These are phyloP conservation scores for Chrysogorgia sp. DNA, from an alignment of 92 coral and sea anemone species.

Conservation along the genomic window DNA sequence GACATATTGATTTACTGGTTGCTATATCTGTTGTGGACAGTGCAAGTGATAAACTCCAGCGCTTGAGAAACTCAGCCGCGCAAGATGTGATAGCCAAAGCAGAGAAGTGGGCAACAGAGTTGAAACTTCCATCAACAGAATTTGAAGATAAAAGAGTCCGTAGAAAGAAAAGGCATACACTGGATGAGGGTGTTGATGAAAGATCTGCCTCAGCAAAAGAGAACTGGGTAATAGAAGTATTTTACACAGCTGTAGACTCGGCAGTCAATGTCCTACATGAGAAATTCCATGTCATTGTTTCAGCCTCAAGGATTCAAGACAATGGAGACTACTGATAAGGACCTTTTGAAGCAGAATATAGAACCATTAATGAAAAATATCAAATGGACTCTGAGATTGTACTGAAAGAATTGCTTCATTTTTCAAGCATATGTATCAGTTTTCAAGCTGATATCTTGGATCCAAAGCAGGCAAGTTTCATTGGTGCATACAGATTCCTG, in stretches of 20 bases:
- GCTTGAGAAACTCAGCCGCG: constrained; percentile 10
- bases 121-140: too few relatives aligned
- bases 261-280: constrained; percentile 8
- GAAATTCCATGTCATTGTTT: constrained; percentile 2
- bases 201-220: constrained; percentile 12
- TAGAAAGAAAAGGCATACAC: background rate
- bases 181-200: constrained; percentile 1
- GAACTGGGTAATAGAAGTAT: too few relatives aligned
- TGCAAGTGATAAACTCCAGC: constrained; percentile 16
- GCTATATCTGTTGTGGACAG: constrained; percentile 17
- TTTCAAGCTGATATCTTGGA: constrained; percentile 17
- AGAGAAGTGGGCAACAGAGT: constrained; percentile 17
- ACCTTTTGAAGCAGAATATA: constrained; percentile 19
- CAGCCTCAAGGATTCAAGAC: constrained; percentile 9
- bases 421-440: too few relatives aligned
- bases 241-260: constrained; percentile 23
- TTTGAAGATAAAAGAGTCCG: too few relatives aligned
- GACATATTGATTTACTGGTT: constrained; percentile 9
- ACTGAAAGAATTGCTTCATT: constrained; percentile 19
- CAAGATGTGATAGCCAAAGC: constrained; percentile 24
- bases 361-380: constrained; percentile 21
- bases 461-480: constrained; percentile 15
- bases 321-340: constrained; percentile 16
- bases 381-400: constrained; percentile 28
- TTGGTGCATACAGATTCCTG: constrained; percentile 10